Base-by-base conservation (phyloP, 2,888 invertebrate species). In the Standfussiana lucernea region DNA sequence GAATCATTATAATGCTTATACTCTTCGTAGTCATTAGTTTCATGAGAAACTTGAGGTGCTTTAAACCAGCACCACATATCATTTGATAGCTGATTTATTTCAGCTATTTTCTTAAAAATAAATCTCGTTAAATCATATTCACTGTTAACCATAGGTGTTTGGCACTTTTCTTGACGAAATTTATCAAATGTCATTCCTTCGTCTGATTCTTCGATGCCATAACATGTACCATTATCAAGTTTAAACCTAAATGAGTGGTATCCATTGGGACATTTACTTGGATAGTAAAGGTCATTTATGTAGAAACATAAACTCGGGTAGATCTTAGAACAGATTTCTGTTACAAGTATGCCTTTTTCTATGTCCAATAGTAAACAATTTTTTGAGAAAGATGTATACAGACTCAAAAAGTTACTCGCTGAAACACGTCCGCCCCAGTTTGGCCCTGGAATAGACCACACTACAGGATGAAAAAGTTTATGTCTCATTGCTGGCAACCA, bases 401-500 rank as follows among this genome's bases (percentile, higher is more conserved):
- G 79, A 28, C 82, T 83, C 72, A 95, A 82, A 59, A 85, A 79
- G 56, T 90, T 84, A 68, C 89, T 92, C 1, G 80, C 72, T 82
- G 85, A 79, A 2, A 96, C 90, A 28, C 67, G 81, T 78, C 86
- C 87, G 37, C 95, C 93, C 95, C 95, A 95, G 82, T 95, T 93
- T 11, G 94, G 93, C 8, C 97, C 97, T 1, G 97, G 97, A 75
- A 97, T 94, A 35, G 92, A 90, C 95, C 97, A 97, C 13, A 94
- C 92, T 28, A 97, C 86, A 35, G 97, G 97, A 77, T 94, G 93
- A 82, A 95, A 97, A 53, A 91, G 82, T 69, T 93, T 94, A n/a
- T 89, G 86, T 59, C 97, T 93, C 65, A 92, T 92, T 6, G 95
- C 95, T 28, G 97, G 97, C 73, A 97, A 85, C 97, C 97, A 97